phyloP scores from a whole-genome alignment of 2,113 vertebrate genomes.

The Heterochromis multidens region DNA sequence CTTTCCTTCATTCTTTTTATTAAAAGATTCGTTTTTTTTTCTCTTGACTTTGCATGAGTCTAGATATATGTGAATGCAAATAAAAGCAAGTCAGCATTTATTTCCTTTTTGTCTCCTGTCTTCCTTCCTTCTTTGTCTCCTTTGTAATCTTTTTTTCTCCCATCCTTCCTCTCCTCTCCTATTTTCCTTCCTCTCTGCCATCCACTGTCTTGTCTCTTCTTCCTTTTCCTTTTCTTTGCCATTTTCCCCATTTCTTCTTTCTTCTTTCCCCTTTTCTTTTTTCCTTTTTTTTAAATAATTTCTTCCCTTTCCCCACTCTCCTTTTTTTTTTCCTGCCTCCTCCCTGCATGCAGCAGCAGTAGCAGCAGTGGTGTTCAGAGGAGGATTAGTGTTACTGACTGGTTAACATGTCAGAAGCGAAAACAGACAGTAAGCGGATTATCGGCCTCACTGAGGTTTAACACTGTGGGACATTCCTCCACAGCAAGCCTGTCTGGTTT shows the following conservation, averaged over 20 bases:
- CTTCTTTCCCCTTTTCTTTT: no score
- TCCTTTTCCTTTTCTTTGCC: neutral
- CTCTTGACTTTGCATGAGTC: neutral
- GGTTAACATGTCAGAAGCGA: constrained; percentile 35
- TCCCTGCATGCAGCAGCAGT: neutral
- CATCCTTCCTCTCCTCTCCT: neutral
- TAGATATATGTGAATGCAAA: neutral
- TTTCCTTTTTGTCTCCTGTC: neutral
- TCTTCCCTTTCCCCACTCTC: rapidly evolving
- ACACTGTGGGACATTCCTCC: neutral
- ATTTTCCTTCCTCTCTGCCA: neutral
- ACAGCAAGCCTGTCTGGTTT: neutral
- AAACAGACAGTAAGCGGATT: constrained; percentile 49
- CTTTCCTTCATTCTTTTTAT: neutral
- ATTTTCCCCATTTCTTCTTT: neutral
- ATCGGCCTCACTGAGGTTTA: neutral
- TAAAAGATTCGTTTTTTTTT: neutral
- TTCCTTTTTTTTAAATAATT: no score
- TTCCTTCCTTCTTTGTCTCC: neutral
- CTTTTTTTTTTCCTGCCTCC: neutral
- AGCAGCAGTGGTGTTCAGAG: neutral
- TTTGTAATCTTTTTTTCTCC: no score
- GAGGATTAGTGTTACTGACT: constrained; percentile 17
- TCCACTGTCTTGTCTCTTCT: neutral
- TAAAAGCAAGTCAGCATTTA: neutral